A percentile compares a stretch with the other conserved stretches of the same genome.
These are phyloP conservation scores for Didymodactylos carnosus DNA, from an alignment of 2,888 invertebrate genomes.

Conservation along the genomic window DNA sequence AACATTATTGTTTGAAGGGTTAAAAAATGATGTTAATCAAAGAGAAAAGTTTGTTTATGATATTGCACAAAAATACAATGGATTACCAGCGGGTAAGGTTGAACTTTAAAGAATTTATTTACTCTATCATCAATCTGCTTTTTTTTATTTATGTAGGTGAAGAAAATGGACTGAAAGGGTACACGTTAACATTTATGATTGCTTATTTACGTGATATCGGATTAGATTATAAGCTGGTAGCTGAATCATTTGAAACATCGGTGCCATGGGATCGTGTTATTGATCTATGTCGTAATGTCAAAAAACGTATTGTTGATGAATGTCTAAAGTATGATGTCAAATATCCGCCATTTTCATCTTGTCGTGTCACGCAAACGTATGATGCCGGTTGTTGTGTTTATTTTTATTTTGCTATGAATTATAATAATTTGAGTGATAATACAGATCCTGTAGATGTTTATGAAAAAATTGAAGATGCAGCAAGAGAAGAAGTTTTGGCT, in stretches of 20 bases:
- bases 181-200: conserved; percentile 85
- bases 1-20: conserved; percentile 72
- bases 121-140: conserved; percentile 39
- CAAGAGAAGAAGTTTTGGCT: conserved; percentile 40
- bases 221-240: conserved; percentile 61
- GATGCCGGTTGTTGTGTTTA: conserved; percentile 95
- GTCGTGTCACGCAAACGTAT: conserved; percentile 73
- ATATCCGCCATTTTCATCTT: conserved; percentile 35
- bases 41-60: conserved; percentile 58
- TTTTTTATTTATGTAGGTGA: conserved; percentile 58
- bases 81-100: conserved; percentile 7
- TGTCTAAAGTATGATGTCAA: conserved; percentile 36
- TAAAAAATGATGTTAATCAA: conserved; percentile 47
- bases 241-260: conserved; percentile 95
- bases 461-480: conserved; percentile 55
- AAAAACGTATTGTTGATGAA: conserved; percentile 49
- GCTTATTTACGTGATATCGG: conserved; percentile 87
- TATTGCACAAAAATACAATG: conserved; percentile 46
- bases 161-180: conserved; percentile 79
- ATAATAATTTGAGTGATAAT: conserved; percentile 36
- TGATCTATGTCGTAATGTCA: conserved; percentile 66
- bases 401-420: conserved; percentile 70
- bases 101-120: background rate
- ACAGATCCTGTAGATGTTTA: conserved; percentile 55
- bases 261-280: conserved; percentile 65